Evolutionary conservation across 2,888 invertebrate genomes (phyloP).

Genomic region (Drosophila pseudotalamancana): DNA sequence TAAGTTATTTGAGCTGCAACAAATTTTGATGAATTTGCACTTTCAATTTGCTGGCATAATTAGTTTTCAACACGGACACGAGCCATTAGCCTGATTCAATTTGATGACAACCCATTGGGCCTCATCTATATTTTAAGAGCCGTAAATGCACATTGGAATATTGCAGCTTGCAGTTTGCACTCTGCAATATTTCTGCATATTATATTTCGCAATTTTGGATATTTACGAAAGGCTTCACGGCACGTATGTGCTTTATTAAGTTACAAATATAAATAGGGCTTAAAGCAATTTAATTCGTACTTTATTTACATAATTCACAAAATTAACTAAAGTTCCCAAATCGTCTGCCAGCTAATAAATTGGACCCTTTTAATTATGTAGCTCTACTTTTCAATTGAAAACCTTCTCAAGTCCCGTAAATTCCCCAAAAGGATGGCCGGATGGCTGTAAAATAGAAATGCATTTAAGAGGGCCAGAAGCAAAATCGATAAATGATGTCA

Average conservation of each 20-base stretch:
- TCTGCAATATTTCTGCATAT: too few species aligned
- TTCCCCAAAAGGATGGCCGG: slow-evolving; percentile 6
- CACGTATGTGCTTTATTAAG: too few species aligned
- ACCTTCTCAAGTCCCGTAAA: neutral
- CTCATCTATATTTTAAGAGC: neutral
- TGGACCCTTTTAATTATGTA: neutral
- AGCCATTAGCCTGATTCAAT: slow-evolving; percentile 56
- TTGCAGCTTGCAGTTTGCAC: neutral
- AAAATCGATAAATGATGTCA: slow-evolving; percentile 54
- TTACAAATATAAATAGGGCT: too few species aligned
- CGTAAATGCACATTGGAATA: slow-evolving; percentile 11
- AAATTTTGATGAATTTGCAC: slow-evolving; percentile 43
- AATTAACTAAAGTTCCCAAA: neutral
- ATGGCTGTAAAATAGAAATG: slow-evolving; percentile 12
- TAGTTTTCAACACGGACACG: slow-evolving; percentile 54
- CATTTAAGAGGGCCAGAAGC: slow-evolving; percentile 20
- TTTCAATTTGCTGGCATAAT: slow-evolving; percentile 54
- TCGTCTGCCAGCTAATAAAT: neutral
- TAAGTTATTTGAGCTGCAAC: slow-evolving; percentile 31
- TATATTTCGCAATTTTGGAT: neutral
- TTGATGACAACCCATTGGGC: slow-evolving; percentile 28
- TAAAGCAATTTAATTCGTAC: too few species aligned
- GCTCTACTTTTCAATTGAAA: neutral
- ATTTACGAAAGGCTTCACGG: too few species aligned
- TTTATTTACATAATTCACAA: too few species aligned